Conservation (phyloP, 2,113 vertebrate genomes). For the Corythornis vintsioides region DNA sequence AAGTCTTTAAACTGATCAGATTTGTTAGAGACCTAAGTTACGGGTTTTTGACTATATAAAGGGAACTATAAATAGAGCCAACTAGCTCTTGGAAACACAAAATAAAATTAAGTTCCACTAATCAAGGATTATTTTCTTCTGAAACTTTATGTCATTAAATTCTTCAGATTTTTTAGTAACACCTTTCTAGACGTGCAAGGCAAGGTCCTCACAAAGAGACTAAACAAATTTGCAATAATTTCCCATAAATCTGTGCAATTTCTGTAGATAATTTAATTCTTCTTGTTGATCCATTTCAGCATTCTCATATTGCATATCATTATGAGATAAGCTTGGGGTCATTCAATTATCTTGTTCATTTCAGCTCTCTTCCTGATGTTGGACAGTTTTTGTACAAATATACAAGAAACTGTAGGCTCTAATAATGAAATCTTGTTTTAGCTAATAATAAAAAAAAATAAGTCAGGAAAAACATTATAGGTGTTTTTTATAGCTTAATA, state of each 20-base stretch:
- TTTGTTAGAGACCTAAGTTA: neutral
- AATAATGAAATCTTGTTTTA: neutral
- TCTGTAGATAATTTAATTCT: neutral
- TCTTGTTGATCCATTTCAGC: neutral
- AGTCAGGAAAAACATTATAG: neutral
- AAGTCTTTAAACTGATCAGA: neutral
- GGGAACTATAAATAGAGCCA: neutral
- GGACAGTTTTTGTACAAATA: neutral
- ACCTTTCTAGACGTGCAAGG: neutral
- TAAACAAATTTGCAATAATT: neutral
- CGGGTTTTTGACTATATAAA: neutral
- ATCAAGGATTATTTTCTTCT: neutral
- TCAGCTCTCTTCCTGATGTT: neutral
- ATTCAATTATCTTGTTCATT: neutral
- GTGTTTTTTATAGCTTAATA: neutral
- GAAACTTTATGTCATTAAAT: neutral
- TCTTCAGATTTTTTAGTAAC: neutral
- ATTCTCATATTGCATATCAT: neutral
- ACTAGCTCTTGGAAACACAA: neutral
- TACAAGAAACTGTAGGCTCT: neutral
- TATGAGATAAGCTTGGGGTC: neutral
- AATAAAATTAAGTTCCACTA: neutral
- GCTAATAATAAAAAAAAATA: neutral
- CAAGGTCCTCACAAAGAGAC: neutral
- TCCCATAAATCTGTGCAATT: neutral